Evolutionary conservation across 2,113 vertebrate genomes (phyloP), one percentile per base, ranked within the genome.

Genomic region (Ochotona curzoniae): DNA sequence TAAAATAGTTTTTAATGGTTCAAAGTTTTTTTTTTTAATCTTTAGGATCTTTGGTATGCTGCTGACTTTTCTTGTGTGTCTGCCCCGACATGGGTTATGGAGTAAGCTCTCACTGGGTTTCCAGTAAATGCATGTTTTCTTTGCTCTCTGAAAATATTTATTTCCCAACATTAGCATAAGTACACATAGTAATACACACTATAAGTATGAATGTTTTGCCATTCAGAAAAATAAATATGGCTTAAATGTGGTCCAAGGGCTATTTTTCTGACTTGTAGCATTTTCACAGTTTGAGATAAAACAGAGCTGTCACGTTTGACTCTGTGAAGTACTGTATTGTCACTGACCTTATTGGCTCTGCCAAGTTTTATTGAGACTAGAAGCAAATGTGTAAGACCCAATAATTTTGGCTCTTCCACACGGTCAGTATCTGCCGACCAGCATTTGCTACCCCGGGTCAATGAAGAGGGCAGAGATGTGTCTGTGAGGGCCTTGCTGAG

Each of bases 261-360:
- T 94, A 57, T 89, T 80, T 80, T 95, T 93, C 84, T 91, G 64
- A 87, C 76, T 35, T 82, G 64, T 1, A 38, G 2, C 60, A 84
- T 95, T 92, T 96, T 88, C 69, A 70, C 25, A 80, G 83, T 93
- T 84, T 87, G 81, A 95, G 91, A 51, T 89, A 71, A 28, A 95
- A 35, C 51, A 4, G 73, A 89, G 89, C 89, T 95, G 93, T 95
- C 89, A 60, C 66, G 95, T 95, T 87, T 93, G 83, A 94, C 57
- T 92, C 51, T 67, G 57, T 94, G 89, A 94, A 91, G 94, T 84
- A 89, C 51, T 94, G 57, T 76, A 23, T 83, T 92, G 89, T 80
- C 63, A 71, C 28, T 2, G 63, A 96, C 44, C 57, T 87, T 93
- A 70, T 84, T 90, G 73, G 63, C 60, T 95, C 64, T 93, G 67